Conservation (phyloP, 2,113 vertebrate species). For the Apteryx owenii region DNA sequence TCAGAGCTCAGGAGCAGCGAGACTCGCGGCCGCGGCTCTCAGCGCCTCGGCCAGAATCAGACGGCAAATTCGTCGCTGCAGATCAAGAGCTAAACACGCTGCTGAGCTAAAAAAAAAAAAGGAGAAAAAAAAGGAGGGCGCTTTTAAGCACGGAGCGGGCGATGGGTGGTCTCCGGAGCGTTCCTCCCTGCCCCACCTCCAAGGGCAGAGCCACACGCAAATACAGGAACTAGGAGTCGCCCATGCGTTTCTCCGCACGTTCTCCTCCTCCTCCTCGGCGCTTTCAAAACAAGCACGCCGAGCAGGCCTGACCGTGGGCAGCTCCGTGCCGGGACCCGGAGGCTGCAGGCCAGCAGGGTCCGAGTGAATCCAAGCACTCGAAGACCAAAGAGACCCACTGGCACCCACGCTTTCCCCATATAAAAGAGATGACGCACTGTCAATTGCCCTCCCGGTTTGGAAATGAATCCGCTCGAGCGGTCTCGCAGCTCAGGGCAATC, state of each 20-base stretch:
- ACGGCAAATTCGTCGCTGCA: background rate
- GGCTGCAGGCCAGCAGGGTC: too few relatives aligned
- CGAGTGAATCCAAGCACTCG: rapidly evolving
- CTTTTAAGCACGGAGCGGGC: background rate
- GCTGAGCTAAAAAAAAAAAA: background rate
- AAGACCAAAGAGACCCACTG: background rate
- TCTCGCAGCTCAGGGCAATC: rapidly evolving
- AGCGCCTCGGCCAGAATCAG: background rate
- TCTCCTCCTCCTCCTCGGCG: background rate
- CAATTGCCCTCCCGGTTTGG: rapidly evolving
- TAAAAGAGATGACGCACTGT: rapidly evolving
- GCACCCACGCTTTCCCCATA: rapidly evolving
- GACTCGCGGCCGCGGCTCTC: background rate
- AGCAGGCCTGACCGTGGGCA: background rate
- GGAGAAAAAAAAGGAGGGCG: background rate
- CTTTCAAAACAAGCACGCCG: background rate
- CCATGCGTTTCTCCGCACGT: background rate
- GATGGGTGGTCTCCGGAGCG: conserved; percentile 46
- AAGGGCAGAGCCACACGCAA: conserved; percentile 34
- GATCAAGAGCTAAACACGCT: background rate
- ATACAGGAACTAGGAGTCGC: background rate
- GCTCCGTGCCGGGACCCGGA: background rate
- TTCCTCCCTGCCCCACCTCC: conserved; percentile 52
- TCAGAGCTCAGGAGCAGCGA: background rate
- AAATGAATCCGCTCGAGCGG: rapidly evolving